Percentiles rank a stretch among this genome's conserved stretches.
These are phyloP conservation scores for Diceros bicornis DNA, from an alignment of 2,797 vertebrate genomes.

Conservation along the genomic window DNA sequence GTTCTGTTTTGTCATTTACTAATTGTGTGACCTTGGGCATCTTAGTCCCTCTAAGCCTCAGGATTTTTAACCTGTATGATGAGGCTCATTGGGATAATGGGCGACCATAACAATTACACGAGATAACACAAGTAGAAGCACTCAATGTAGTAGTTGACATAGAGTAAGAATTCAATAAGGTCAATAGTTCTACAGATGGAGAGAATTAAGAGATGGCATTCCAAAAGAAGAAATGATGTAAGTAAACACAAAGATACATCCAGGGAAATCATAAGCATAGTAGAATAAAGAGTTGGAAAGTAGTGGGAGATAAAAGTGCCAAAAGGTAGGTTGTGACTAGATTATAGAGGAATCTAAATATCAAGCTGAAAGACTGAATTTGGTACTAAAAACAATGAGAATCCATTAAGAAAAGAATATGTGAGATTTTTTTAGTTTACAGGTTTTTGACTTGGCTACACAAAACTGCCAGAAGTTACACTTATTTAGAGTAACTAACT, in stretches of 20 bases:
- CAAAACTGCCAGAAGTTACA: neutral
- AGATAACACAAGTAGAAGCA: neutral
- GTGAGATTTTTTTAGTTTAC: neutral
- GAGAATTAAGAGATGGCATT: neutral
- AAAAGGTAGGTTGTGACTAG: neutral
- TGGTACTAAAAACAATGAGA: neutral
- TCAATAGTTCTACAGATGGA: neutral
- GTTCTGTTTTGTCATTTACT: constrained; percentile 8
- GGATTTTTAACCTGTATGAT: neutral
- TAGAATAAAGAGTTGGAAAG: neutral
- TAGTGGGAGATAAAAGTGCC: neutral
- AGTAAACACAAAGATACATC: neutral
- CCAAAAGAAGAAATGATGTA: neutral
- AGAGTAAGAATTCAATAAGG: neutral
- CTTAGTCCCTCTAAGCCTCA: neutral
- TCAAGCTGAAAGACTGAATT: neutral
- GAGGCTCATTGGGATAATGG: neutral
- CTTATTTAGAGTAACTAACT: neutral
- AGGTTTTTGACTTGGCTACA: neutral
- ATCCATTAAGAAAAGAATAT: neutral
- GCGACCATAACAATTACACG: neutral
- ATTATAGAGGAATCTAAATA: neutral
- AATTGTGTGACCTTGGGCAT: neutral
- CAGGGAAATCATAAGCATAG: neutral
- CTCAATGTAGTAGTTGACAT: neutral